Conservation (phyloP, 2,888 invertebrate genomes). For the Branchipolynoe longqiensis region DNA sequence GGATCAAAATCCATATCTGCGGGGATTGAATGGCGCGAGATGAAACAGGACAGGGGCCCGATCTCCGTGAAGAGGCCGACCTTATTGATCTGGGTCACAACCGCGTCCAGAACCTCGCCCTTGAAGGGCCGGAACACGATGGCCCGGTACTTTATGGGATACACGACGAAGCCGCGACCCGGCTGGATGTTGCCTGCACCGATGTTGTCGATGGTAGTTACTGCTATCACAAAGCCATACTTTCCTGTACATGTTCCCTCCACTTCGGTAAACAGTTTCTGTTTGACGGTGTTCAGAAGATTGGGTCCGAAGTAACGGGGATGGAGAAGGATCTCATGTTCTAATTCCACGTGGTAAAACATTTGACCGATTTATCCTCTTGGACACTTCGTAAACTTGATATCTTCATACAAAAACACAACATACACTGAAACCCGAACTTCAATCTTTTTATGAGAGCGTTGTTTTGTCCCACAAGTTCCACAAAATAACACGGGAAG, state of each 20-base stretch:
- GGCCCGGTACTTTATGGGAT: slow-evolving; percentile 99
- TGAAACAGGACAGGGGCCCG: slow-evolving; percentile 98
- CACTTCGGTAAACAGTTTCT: slow-evolving; percentile 97
- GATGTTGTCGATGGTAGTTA: slow-evolving; percentile 99
- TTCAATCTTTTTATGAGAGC: too few species aligned
- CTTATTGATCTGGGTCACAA: slow-evolving; percentile 96
- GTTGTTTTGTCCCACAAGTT: too few species aligned
- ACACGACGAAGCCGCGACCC: slow-evolving; percentile 98
- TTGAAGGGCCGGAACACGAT: slow-evolving; percentile 99
- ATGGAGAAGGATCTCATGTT: slow-evolving; percentile 98
- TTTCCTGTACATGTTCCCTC: slow-evolving; percentile 99
- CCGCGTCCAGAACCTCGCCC: slow-evolving; percentile 97
- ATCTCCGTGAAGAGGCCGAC: slow-evolving; percentile 99
- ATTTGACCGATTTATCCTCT: too few species aligned
- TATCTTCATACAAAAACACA: too few species aligned
- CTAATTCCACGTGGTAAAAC: slow-evolving; percentile 95
- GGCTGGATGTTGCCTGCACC: slow-evolving; percentile 98
- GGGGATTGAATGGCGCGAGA: slow-evolving; percentile 89
- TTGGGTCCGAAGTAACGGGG: slow-evolving; percentile 99
- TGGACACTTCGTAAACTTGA: too few species aligned
- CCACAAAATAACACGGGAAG: too few species aligned
- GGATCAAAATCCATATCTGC: too few species aligned
- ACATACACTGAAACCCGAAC: too few species aligned
- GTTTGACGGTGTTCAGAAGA: slow-evolving; percentile 97
- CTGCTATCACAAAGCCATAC: slow-evolving; percentile 99